phyloP scores from a whole-genome alignment of 2,113 vertebrate species.

The Petromus typicus region DNA sequence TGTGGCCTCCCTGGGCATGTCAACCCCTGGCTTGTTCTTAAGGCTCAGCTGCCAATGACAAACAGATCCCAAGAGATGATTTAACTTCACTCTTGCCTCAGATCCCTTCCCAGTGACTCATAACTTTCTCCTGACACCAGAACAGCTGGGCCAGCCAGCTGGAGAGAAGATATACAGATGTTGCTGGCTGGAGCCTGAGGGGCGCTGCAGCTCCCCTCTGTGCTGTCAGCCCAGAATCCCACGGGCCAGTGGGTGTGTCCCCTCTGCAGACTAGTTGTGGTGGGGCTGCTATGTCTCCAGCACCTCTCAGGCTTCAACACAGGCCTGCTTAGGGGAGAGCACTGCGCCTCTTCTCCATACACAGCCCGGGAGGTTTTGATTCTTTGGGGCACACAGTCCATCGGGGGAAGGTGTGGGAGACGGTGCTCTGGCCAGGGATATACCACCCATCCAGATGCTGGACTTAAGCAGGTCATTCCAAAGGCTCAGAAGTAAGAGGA shows the following conservation, averaged over 20 bases:
- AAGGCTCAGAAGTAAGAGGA: background rate
- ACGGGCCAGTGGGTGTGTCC: background rate
- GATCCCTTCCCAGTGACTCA: conserved; percentile 67
- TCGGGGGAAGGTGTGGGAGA: conserved; percentile 36
- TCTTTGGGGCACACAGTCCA: background rate
- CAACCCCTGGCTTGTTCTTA: conserved; percentile 45
- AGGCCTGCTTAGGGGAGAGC: background rate
- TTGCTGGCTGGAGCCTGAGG: conserved; percentile 28
- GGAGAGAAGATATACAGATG: conserved; percentile 74
- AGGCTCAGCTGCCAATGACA: conserved; percentile 63
- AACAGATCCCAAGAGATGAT: conserved; percentile 54
- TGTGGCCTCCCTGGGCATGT: conserved; percentile 64
- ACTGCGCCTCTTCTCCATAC: background rate
- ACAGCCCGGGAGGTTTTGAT: background rate
- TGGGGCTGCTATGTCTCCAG: background rate
- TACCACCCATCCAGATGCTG: conserved; percentile 20
- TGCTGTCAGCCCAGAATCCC: background rate
- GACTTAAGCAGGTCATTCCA: background rate
- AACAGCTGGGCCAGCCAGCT: conserved; percentile 60
- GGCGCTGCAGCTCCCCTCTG: background rate
- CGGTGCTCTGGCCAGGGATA: background rate
- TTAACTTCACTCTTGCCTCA: conserved; percentile 64
- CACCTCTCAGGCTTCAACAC: background rate
- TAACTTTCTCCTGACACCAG: conserved; percentile 77
- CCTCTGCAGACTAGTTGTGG: background rate